Conservation (phyloP, 2,888 invertebrate genomes). For the Empis livida region DNA sequence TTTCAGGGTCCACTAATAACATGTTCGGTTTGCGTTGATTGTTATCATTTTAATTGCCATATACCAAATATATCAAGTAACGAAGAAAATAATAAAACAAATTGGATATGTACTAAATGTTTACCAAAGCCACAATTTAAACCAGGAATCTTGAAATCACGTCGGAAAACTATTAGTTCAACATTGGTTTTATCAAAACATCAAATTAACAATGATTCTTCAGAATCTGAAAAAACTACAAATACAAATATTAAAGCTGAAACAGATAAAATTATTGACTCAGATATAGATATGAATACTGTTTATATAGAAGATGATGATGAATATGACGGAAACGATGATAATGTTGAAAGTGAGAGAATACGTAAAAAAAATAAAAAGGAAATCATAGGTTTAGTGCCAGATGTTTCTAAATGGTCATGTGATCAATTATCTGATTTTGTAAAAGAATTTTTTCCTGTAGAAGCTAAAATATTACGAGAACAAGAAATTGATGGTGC, state of each 20-base stretch:
- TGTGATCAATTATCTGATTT: slow-evolving; percentile 71
- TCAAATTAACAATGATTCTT: too few relatives aligned
- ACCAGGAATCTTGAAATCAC: background rate
- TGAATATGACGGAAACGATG: slow-evolving; percentile 1
- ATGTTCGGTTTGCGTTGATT: slow-evolving; percentile 73
- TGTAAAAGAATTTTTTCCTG: slow-evolving; percentile 62
- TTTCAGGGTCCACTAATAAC: slow-evolving; percentile 57
- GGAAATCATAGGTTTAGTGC: slow-evolving; percentile 32
- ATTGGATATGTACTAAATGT: slow-evolving; percentile 64
- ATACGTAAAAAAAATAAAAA: slow-evolving; percentile 4
- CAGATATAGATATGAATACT: too few relatives aligned
- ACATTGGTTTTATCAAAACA: too few relatives aligned
- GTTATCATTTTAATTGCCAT: slow-evolving; percentile 73
- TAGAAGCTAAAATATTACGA: slow-evolving; percentile 66
- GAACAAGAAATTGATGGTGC: slow-evolving; percentile 89
- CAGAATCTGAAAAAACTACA: background rate
- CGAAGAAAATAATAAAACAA: slow-evolving; percentile 43
- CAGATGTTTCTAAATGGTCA: slow-evolving; percentile 72
- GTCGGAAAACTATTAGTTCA: background rate
- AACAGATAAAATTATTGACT: too few relatives aligned
- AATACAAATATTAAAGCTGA: too few relatives aligned
- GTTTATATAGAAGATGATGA: too few relatives aligned
- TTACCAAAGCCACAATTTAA: slow-evolving; percentile 13
- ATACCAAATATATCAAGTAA: slow-evolving; percentile 46
- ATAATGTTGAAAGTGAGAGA: slow-evolving; percentile 3